Base-by-base conservation (phyloP, 1,140 invertebrate genomes). In the Chrysoperla carnea region DNA sequence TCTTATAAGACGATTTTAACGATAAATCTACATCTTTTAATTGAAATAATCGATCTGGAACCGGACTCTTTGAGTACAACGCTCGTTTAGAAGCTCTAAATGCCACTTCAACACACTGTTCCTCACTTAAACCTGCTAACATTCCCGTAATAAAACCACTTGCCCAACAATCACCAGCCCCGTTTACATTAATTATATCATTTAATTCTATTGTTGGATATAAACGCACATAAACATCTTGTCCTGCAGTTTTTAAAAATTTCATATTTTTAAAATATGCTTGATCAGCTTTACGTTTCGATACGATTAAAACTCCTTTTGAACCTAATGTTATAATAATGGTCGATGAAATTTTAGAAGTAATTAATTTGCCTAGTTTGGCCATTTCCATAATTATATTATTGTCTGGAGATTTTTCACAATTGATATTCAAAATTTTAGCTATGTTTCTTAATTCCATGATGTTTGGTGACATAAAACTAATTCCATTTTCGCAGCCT, bases 391-490 rank as follows among this genome's bases (percentile, higher is more conserved):
- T 23, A 23, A 23, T 23, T 23, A 23, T 3, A 23, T 23, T 23
- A 5, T 23, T 23, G 2, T 23, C 5, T 23, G 17, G 2, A 5
- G 17, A 23, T 23, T 60, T 46, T 6, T 66, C 46, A 14, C 0
- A 50, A 46, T 15, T 15, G 46, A 45, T 31, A 48, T 35, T 31
- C 1, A 15, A 9, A 4, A 11, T 33, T 11, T 33, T 12, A 33
- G 31, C 66, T 48, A 78, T 75, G 23, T 67, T 58, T 47, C 60
- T 56, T 13, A 85, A 57, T 65, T 87, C 84, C 33, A 67, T 63
- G 8, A 84, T 48, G 61, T 86, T 88, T 9, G 84, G 84, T 6
- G 81, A 77, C 1, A 74, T 64, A 48, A 73, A 76, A 4, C 64
- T 64, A 29, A 85, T 56, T 13, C 58, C 48, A 39, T 61, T 61